A percentile compares a stretch with the other conserved stretches of the same genome.
phyloP scores from a whole-genome alignment of 2,797 vertebrate genomes.

The Tinamus major region DNA sequence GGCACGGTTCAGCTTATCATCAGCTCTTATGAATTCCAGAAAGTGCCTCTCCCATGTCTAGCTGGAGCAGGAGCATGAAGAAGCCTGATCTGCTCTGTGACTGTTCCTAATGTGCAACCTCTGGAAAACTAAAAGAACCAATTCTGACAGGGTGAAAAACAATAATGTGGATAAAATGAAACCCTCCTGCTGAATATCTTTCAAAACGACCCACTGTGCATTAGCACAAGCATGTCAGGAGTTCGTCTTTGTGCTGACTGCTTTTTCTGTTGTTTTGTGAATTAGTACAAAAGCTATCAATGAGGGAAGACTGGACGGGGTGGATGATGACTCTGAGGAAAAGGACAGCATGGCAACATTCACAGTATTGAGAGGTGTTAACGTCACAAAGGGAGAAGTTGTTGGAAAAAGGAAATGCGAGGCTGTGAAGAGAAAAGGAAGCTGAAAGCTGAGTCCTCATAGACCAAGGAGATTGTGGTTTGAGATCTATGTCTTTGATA shows the following conservation, averaged over 20 bases:
- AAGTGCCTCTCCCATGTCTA: neutral
- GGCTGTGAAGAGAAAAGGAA: neutral
- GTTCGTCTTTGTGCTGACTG: neutral
- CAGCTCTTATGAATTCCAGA: neutral
- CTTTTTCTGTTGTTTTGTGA: constrained; percentile 19
- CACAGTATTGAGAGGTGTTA: neutral
- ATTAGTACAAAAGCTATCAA: neutral
- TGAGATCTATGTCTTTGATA: neutral
- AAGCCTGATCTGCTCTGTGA: neutral
- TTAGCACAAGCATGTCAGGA: neutral
- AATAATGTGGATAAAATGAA: neutral
- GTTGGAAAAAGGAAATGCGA: neutral
- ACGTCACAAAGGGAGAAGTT: neutral
- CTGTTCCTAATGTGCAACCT: neutral
- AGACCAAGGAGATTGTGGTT: neutral
- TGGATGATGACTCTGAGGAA: neutral
- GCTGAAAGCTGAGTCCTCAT: neutral
- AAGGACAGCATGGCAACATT: neutral
- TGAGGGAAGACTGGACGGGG: neutral
- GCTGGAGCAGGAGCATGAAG: neutral
- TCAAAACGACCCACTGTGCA: neutral
- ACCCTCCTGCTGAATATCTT: neutral
- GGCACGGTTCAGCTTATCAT: neutral
- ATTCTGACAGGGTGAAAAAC: neutral
- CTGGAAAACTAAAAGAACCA: neutral